Conservation (phyloP, 2,113 vertebrate species). For the Gambusia affinis region DNA sequence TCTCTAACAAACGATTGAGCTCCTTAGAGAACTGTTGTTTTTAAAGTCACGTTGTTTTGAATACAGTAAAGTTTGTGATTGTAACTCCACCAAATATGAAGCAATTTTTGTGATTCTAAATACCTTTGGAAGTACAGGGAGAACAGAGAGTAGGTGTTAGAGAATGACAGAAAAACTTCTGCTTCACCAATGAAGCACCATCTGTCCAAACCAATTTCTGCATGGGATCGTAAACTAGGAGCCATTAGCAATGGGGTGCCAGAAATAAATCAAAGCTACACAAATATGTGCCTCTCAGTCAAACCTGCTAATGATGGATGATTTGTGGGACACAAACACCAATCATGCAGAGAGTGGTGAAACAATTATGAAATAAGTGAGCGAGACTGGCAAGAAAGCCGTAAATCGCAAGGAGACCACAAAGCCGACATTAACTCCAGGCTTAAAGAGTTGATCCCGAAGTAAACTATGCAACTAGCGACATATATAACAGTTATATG, state of each 20-base stretch:
- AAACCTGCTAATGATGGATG: slow-evolving; percentile 70
- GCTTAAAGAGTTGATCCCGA: slow-evolving; percentile 72
- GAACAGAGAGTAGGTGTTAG: slow-evolving; percentile 18
- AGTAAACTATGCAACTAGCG: slow-evolving; percentile 73
- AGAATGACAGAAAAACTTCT: slow-evolving; percentile 66
- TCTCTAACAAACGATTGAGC: not conserved
- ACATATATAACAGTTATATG: slow-evolving; percentile 71
- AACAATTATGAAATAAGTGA: slow-evolving; percentile 36
- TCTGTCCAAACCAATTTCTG: slow-evolving; percentile 77
- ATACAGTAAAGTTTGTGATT: too few relatives aligned
- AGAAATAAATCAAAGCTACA: slow-evolving; percentile 80
- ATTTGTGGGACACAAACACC: slow-evolving; percentile 56
- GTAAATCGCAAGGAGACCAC: slow-evolving; percentile 62
- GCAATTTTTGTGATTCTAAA: not conserved
- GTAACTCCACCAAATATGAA: not conserved
- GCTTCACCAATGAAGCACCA: slow-evolving; percentile 67
- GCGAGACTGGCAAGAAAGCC: slow-evolving; percentile 35
- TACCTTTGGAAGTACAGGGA: not conserved
- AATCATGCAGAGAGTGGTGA: slow-evolving; percentile 52
- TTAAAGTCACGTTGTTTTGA: too few relatives aligned
- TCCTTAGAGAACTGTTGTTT: too few relatives aligned
- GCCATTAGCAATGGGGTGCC: slow-evolving; percentile 64
- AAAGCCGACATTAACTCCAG: slow-evolving; percentile 62
- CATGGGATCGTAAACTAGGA: slow-evolving; percentile 75
- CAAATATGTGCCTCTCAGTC: slow-evolving; percentile 76